Evolutionary conservation across 2,113 vertebrate genomes (phyloP), one percentile per base, ranked within the genome.

Genomic region (Neoarius graeffei): DNA sequence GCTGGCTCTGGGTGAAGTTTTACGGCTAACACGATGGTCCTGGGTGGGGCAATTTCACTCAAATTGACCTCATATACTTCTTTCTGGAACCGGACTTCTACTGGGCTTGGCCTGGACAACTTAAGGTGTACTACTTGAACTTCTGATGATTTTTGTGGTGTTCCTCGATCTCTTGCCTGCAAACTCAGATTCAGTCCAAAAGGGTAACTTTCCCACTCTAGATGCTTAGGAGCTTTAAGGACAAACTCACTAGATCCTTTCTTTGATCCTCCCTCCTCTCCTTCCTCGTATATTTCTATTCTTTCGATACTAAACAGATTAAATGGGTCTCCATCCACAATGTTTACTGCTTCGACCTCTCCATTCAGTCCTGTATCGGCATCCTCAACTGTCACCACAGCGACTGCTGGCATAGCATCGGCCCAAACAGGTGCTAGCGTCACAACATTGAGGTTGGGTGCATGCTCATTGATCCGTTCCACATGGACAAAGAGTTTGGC

Each of bases 401-500:
- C 98, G 69, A 97, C 97, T 0, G 95, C 96, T 1, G 96, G 95
- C 23, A 97, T 96, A 79, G 95, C 95, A 85, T 97, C 97, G 85
- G 95, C 91, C 27, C 92, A 91, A 13, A 95, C 96, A 25, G 97
- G 96, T 77, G 92, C 52, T 17, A 97, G 96, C 1, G 95, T 94
- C 83, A 97, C 96, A 5, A 97, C 94, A 3, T 86, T 96, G 91
- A 99, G 93, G 0, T 93, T 92, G 9, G 98, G 98, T 3, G 96
- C 95, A 0, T 99, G 96, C 82, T 98, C 96, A 73, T 99, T 99
- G 84, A 97, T 91, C 15, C 97, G 96, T 93, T 99, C 98, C 90
- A 99, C 94, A 83, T 99, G 98, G 91, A 99, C 96, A 89, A 97
- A 97, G 87, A 99, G 97, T 92, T 98, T 98, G 52, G 98, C 98